These are phyloP conservation scores for Raja brachyura DNA, from an alignment of 2,113 vertebrate genomes.

Conservation along the genomic window DNA sequence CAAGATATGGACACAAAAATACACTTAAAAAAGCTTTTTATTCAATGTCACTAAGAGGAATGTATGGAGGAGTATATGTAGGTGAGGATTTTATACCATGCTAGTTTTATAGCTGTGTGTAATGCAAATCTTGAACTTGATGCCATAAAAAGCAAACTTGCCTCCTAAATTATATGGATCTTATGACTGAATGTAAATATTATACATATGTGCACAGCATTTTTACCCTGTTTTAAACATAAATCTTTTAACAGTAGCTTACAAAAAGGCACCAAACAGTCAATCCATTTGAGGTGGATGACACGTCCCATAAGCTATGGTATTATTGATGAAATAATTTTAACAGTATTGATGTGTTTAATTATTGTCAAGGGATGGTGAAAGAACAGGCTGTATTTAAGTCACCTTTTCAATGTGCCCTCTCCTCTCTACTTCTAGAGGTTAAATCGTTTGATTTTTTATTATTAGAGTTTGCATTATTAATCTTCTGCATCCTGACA, in stretches of 20 bases:
- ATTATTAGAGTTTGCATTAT: background rate
- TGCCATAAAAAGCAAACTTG: background rate
- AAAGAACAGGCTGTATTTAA: background rate
- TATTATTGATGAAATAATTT: background rate
- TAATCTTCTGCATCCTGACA: background rate
- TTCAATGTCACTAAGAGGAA: conserved; percentile 17
- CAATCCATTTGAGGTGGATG: background rate
- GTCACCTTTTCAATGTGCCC: background rate
- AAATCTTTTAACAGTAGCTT: background rate
- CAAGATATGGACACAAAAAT: background rate
- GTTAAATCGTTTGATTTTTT: background rate
- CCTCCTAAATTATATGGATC: background rate
- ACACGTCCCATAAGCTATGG: background rate
- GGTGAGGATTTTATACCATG: background rate
- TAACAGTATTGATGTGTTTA: background rate
- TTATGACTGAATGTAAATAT: background rate
- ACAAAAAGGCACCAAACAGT: background rate
- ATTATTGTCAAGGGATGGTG: background rate
- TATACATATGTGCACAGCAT: background rate
- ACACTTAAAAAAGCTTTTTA: background rate
- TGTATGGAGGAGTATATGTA: background rate
- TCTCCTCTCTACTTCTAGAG: background rate
- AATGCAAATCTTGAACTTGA: conserved; percentile 1
- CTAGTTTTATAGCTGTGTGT: background rate
- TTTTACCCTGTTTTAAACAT: background rate